These are phyloP conservation scores for Bovichtus diacanthus DNA, from an alignment of 2,797 vertebrate genomes.

Conservation along the genomic window DNA sequence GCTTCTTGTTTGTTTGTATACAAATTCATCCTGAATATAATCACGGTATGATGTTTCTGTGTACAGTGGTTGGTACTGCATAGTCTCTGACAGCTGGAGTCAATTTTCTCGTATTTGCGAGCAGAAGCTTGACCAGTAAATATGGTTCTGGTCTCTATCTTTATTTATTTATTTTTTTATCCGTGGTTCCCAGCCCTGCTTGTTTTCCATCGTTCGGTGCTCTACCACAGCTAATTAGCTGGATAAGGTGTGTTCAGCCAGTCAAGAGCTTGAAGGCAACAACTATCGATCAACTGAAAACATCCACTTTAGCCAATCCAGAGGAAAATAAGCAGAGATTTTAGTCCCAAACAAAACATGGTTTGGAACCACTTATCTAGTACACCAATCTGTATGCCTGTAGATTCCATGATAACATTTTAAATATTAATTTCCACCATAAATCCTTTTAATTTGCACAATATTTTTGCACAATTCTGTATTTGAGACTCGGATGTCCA, in stretches of 20 bases:
- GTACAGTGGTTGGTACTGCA: not conserved
- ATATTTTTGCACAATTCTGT: not conserved
- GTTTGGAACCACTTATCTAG: not conserved
- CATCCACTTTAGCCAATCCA: not conserved
- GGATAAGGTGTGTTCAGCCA: not conserved
- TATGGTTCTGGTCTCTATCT: too few species aligned
- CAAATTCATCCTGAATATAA: constrained; percentile 3
- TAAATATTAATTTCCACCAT: not conserved
- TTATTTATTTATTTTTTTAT: too few species aligned
- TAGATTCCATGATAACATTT: not conserved
- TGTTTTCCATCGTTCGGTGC: not conserved
- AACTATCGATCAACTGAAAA: not conserved
- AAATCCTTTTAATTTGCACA: not conserved
- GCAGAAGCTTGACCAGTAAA: not conserved
- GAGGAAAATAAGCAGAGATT: not conserved
- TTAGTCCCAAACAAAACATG: not conserved
- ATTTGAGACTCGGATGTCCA: not conserved
- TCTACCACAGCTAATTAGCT: not conserved
- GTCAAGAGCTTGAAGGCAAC: constrained; percentile 6
- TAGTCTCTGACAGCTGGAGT: not conserved
- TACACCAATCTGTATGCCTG: not conserved
- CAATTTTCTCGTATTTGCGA: not conserved
- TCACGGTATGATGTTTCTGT: not conserved
- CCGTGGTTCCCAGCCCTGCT: not conserved
- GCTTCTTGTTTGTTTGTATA: not conserved